Percentiles rank a stretch among this genome's conserved stretches.
Conservation (phyloP, 2,113 vertebrate genomes). For the Puma concolor region DNA sequence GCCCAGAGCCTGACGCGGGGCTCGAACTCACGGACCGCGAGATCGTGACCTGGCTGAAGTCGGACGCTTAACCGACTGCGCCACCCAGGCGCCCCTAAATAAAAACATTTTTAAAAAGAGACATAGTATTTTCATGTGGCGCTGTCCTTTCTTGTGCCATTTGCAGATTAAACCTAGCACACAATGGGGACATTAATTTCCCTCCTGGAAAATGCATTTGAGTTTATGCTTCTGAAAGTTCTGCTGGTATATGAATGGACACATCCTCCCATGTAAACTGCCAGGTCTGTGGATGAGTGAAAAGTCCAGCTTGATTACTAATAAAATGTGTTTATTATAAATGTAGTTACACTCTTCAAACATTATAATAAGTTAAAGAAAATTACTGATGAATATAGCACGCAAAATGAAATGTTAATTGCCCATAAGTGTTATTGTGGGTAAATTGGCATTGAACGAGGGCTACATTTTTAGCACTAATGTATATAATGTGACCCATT, state of each 20-base stretch:
- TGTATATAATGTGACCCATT: slow-evolving; percentile 65
- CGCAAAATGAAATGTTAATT: slow-evolving; percentile 64
- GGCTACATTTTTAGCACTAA: slow-evolving; percentile 20
- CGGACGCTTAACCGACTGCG: too few relatives aligned
- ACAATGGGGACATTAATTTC: neutral
- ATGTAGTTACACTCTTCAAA: slow-evolving; percentile 8
- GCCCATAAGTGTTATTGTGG: neutral
- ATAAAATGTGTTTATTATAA: slow-evolving; percentile 52
- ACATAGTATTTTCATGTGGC: neutral
- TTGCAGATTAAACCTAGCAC: neutral
- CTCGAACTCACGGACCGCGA: too few relatives aligned
- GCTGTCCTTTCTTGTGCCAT: neutral
- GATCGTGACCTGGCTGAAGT: too few relatives aligned
- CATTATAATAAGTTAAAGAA: slow-evolving; percentile 43
- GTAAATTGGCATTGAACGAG: slow-evolving; percentile 30
- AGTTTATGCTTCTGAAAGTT: slow-evolving; percentile 2
- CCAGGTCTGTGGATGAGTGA: neutral
- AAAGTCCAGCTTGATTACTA: neutral
- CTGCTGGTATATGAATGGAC: neutral
- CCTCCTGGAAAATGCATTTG: neutral
- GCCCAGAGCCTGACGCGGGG: too few relatives aligned
- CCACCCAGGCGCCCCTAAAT: neutral
- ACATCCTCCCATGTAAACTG: neutral
- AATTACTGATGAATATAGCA: slow-evolving; percentile 26
- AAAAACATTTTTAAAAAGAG: neutral